Base-by-base conservation (phyloP, 2,797 vertebrate species). In the Platyrinchus mystaceus region DNA sequence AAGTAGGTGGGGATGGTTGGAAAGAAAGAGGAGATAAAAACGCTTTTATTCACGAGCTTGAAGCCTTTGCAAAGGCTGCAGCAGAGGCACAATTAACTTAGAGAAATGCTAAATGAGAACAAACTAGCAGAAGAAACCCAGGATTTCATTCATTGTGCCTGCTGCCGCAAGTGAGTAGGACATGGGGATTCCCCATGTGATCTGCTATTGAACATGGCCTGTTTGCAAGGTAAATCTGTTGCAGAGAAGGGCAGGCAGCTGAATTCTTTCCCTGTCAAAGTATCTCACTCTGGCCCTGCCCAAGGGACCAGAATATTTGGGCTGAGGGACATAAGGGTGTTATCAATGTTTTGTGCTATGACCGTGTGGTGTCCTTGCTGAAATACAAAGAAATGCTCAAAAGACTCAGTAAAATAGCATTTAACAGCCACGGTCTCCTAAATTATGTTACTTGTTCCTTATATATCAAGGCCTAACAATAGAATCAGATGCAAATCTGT, bases 401-500 rank as follows among this genome's bases (percentile, higher is more conserved):
- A 94, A 93, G 67, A 64, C 9, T 36, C 4, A 28, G 59, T 46
- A 91, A 94, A 93, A 84, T 53, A 34, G 12, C 56, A 74, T 82
- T 88, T 86, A 92, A 87, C 37, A 91, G 80, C 36, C 59, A 87
- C 7, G 56, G 70, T 7, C 27, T 79, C 71, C 56, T 87, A 89
- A 91, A 94, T 88, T 53, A 86, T 14, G 36, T 71, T 79, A 79
- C 52, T 66, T 94, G 52, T 14, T 84, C 74, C 88, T 89, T 77
- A 68, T 34, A n/a, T 43, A 84, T 70, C 60, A 90, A 93, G 56
- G 23, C 23, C 52, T 83, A 94, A 94, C 83, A 80, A 94, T 4
- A 47, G 69, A 88, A 87, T 90, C 77, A 60, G 91, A 86, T 76
- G 74, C 49, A 96, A 96, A 90, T 80, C 37, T 82, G 69, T 6